A percentile compares a stretch with the other conserved stretches of the same genome.
Evolutionary conservation across 2,113 vertebrate genomes (phyloP).

Genomic region (Cairina moschata): DNA sequence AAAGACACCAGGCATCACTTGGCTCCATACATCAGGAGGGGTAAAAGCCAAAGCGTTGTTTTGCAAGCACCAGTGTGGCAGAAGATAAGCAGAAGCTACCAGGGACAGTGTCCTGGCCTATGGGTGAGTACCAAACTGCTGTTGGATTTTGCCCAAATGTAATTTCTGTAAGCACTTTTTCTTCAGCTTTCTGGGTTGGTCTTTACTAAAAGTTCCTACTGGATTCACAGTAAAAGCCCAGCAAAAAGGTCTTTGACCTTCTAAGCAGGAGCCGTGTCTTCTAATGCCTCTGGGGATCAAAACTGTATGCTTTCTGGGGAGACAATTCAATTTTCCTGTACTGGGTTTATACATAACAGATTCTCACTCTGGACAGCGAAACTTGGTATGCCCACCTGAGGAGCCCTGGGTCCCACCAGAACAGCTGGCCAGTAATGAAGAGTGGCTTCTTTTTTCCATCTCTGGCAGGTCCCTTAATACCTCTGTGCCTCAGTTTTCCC

Average conservation of each 20-base stretch:
- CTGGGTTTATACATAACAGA: neutral
- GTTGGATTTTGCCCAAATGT: neutral
- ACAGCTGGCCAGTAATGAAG: neutral
- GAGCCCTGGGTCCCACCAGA: neutral
- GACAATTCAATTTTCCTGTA: neutral
- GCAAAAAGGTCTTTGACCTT: neutral
- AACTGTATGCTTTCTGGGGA: neutral
- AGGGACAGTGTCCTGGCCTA: neutral
- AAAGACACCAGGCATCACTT: neutral
- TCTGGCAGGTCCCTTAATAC: neutral
- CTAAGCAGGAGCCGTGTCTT: neutral
- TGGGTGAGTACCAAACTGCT: neutral
- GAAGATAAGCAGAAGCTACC: neutral
- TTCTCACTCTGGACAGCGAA: neutral
- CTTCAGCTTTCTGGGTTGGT: neutral
- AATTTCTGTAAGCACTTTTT: neutral
- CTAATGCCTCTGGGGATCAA: neutral
- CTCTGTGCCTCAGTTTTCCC: slow-evolving; percentile 11
- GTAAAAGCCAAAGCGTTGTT: neutral
- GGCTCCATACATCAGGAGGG: neutral
- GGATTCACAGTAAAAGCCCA: neutral
- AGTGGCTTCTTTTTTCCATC: neutral
- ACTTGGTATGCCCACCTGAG: neutral
- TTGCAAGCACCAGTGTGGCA: neutral
- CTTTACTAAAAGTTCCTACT: neutral